These are phyloP conservation scores for Phrynosoma blainvillii DNA, from an alignment of 2,113 vertebrate genomes.

Conservation along the genomic window DNA sequence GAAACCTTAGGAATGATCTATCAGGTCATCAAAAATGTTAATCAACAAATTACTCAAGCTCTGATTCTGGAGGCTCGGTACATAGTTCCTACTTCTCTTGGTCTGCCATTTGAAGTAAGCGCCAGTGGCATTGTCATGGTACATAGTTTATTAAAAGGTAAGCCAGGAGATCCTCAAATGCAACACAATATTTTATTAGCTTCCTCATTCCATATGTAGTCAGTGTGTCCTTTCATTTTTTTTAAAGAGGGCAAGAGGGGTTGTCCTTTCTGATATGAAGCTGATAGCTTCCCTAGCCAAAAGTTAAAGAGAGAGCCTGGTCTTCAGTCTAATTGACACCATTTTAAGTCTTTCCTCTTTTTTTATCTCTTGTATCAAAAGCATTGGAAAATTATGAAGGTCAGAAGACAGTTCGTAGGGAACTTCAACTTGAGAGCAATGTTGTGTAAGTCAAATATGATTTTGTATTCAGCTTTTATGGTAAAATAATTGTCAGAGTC, in stretches of 20 bases:
- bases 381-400: background rate
- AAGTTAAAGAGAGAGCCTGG: background rate
- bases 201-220: no score
- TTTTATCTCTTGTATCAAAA: background rate
- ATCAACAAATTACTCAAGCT: accelerated
- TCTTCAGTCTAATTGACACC: background rate
- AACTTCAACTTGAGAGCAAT: background rate
- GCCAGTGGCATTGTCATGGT: background rate
- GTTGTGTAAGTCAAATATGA: background rate
- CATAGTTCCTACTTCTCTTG: background rate
- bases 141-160: background rate
- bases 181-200: no score
- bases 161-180: background rate
- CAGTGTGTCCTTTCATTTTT: no score
- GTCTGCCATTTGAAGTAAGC: background rate
- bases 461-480: background rate
- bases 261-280: background rate
- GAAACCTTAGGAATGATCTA: background rate
- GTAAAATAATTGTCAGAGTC: background rate
- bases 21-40: accelerated
- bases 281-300: background rate
- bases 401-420: background rate
- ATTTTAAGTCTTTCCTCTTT: background rate
- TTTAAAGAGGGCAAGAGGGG: background rate
- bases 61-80: accelerated